Base-by-base conservation (phyloP, 2,113 vertebrate genomes). In the Etheostoma spectabile region DNA sequence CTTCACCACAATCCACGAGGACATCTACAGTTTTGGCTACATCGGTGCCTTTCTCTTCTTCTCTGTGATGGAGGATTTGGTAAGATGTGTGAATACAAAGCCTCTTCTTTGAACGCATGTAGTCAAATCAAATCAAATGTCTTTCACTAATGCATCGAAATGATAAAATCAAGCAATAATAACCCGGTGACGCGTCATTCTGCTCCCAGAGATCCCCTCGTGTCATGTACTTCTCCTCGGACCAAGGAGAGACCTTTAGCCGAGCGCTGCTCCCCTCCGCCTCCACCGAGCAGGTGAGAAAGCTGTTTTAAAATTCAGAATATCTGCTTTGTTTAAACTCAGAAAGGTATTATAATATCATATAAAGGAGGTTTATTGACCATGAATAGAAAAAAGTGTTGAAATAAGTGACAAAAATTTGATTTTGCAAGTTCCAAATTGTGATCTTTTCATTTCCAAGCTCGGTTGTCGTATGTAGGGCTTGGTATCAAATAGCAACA, bases 21-120 rank as follows among this genome's bases (percentile, higher is more conserved):
- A 95, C 80, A 89, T 95, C 89, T 96, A 84, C 87, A 94, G 93
- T 16, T 96, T 96, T 0, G 95, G 95, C 60, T 95, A 95, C 87
- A 95, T 96, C 0, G 95, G 95, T 42, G 89, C 93, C 0, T 96
- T 96, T 65, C 90, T 96, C 59, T 95, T 96, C 87, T 95, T 95
- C 68, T 96, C 95, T 0, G 93, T 95, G 76, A 94, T 96, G 92
- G 94, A 95, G 71, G 93, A 94, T 19, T 30, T 81, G 80, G 95
- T 96, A 45, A 90, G 81, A 74, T 1, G 15, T 21, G 2, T 12
- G 6, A 22, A 48, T 13, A 15, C 33, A 15, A 46, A 42, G 15
- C 24, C 12, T 35, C 38, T 1, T 49, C 19, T 35, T 15, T 5
- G 7, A 46, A 60, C 46, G 21, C 38, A 18, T 6, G 0, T 22